Evolutionary conservation across 2,797 vertebrate genomes (phyloP).

Genomic region (Neostethus bicornis): DNA sequence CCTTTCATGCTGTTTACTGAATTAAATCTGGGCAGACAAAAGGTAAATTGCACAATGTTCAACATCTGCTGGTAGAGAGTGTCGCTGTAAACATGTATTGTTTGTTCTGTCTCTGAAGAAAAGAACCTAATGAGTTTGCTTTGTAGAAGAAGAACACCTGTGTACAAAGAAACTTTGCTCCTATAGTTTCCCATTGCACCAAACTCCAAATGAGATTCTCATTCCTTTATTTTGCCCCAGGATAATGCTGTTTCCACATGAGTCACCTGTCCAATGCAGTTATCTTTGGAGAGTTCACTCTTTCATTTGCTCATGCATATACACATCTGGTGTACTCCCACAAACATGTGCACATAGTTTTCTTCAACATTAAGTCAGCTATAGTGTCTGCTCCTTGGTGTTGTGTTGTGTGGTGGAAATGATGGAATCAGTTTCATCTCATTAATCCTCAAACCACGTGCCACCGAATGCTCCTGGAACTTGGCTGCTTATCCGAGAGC

Average conservation of each 20-base stretch:
- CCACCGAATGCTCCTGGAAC: conserved; percentile 31
- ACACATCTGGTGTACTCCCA: conserved; percentile 18
- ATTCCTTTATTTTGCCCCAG: conserved; percentile 27
- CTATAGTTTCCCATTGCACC: conserved; percentile 34
- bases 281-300: conserved; percentile 28
- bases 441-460: conserved; percentile 52
- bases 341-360: conserved; percentile 6
- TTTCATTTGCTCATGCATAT: conserved; percentile 31
- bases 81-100: conserved; percentile 10
- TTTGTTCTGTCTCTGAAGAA: conserved; percentile 14
- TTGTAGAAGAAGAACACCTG: conserved; percentile 8
- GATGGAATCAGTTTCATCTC: conserved; percentile 48
- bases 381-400: conserved; percentile 13
- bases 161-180: conserved; percentile 32
- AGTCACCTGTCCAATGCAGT: conserved; percentile 56
- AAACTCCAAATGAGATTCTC: conserved; percentile 35
- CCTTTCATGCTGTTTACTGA: not conserved
- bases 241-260: conserved; percentile 58
- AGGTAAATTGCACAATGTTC: conserved; percentile 4
- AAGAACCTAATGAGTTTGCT: conserved; percentile 44
- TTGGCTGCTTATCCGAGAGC: conserved; percentile 28
- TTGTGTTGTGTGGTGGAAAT: conserved; percentile 43
- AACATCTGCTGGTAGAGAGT: conserved; percentile 7
- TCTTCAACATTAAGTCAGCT: conserved; percentile 15
- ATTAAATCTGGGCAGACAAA: conserved; percentile 7